Conservation (phyloP, 2,113 vertebrate genomes). For the Paratilapia polleni region DNA sequence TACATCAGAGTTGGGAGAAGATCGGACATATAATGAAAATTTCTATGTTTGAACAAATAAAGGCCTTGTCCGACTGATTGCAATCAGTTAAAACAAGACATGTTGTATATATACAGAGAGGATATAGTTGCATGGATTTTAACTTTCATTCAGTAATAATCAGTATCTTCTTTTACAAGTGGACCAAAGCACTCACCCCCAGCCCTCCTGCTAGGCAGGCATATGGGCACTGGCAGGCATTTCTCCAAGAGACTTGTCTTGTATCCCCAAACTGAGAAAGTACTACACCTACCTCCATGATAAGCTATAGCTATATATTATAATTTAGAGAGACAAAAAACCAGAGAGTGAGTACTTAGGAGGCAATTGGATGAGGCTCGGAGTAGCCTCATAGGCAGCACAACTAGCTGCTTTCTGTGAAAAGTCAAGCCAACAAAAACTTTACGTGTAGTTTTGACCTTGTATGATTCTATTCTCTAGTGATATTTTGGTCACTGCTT, state of each 20-base stretch:
- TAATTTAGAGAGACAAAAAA: not conserved
- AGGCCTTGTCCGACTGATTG: not conserved
- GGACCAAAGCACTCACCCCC: not conserved
- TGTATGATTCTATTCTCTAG: no score
- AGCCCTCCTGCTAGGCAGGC: not conserved
- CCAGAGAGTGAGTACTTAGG: not conserved
- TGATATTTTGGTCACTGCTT: no score
- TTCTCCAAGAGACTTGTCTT: not conserved
- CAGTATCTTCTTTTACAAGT: not conserved
- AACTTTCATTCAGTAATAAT: not conserved
- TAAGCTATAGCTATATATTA: not conserved
- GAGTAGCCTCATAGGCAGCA: no score
- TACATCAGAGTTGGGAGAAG: not conserved
- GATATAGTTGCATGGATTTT: not conserved
- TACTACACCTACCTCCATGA: not conserved
- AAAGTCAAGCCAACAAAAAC: no score
- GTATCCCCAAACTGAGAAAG: not conserved
- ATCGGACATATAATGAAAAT: constrained; percentile 17
- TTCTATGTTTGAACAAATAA: not conserved
- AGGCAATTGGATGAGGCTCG: no score
- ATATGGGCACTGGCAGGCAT: not conserved
- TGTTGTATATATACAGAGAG: not conserved
- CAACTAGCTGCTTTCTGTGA: no score
- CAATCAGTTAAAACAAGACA: not conserved
- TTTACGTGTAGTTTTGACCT: no score